Evolutionary conservation across 2,113 vertebrate species (phyloP), one percentile per base, ranked within the genome.

Genomic region (Elephantulus edwardii): DNA sequence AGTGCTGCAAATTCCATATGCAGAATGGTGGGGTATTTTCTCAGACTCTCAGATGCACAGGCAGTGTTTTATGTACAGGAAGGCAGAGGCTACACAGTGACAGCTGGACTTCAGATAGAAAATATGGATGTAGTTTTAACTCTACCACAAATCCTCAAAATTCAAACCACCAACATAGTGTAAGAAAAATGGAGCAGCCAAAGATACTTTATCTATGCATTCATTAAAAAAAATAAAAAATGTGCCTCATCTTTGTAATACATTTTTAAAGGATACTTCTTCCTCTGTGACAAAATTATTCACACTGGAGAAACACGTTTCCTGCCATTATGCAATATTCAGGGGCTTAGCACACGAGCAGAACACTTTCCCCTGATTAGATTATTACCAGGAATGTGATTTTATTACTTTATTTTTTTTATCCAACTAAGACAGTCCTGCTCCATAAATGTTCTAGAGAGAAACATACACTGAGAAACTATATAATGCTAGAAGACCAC

Each of bases 31-130:
- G 68, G 54, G 56, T 56, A 68, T 50, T 91, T 89, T 90, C 83
- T 93, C 64, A 58, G 26, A 86, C 80, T 86, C 88, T 96, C 93
- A 96, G 95, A 95, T 94, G 94, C 83, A 86, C 28, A 17, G 50
- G 52, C 77, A 86, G 79, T 93, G 91, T 91, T 96, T 95, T 95
- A 95, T 85, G 86, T 92, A 92, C 91, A 94, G 95, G 94, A 95
- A 94, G 94, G 89, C 94, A 86, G 91, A 91, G 95, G 88, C 92
- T 95, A 76, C 83, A 48, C 50, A 88, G 76, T 84, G 93, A 96
- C 94, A 96, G 85, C 92, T 95, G 91, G 76, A 66, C 87, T 94
- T 92, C 13, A 3, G 82, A 70, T 83, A 79, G 91, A 83, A 81
- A 83, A 76, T 75, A 91, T 77, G 75, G 89, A 95, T 89, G 90